Conservation (phyloP, 2,797 vertebrate species). For the Coracias cyanogaster region DNA sequence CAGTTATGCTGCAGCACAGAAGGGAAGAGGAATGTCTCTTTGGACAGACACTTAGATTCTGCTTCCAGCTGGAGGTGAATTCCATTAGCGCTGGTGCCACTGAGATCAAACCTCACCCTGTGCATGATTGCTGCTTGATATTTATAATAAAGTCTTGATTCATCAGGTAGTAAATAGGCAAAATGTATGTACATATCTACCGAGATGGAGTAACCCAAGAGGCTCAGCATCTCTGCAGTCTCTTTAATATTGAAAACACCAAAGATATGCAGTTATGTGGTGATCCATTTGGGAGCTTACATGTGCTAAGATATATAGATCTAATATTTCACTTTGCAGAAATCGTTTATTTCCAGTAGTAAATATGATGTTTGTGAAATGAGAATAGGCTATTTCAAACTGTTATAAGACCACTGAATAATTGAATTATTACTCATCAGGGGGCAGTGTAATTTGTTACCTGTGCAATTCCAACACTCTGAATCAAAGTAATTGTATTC, state of each 20-base stretch:
- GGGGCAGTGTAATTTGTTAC: constrained; percentile 69
- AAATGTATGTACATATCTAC: not conserved
- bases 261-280: not conserved
- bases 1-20: not conserved
- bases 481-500: constrained; percentile 75
- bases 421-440: constrained; percentile 74
- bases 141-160: not conserved
- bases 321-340: constrained; percentile 58
- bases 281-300: constrained; percentile 8
- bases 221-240: not conserved
- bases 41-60: not conserved
- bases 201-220: not conserved
- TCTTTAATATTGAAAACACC: constrained; percentile 22
- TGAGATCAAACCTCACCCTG: not conserved
- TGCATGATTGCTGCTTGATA: not conserved
- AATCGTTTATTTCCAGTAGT: constrained; percentile 66
- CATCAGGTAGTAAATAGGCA: constrained; percentile 7
- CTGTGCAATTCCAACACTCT: constrained; percentile 51
- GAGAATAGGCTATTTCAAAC: constrained; percentile 63
- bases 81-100: not conserved
- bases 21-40: not conserved
- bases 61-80: not conserved
- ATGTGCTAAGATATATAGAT: constrained; percentile 46
- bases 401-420: constrained; percentile 66
- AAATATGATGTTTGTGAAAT: constrained; percentile 73